These are phyloP conservation scores for Blera fallax DNA, from an alignment of 2,888 invertebrate genomes.

Conservation along the genomic window DNA sequence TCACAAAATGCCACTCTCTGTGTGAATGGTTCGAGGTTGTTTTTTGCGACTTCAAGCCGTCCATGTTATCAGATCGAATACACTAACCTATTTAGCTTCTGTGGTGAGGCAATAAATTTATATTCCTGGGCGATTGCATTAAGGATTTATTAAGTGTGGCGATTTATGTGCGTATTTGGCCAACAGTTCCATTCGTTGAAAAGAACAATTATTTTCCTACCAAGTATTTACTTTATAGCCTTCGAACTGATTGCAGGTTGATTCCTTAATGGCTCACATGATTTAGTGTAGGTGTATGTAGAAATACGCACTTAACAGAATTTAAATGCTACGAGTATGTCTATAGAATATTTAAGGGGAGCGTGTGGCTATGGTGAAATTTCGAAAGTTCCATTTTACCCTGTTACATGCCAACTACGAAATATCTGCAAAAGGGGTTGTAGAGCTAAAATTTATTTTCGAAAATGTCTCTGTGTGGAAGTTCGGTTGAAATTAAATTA, in stretches of 20 bases:
- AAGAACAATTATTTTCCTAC: too few species aligned
- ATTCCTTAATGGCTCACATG: too few species aligned
- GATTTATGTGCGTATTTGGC: too few species aligned
- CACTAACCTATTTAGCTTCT: neutral
- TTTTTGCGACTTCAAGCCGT: too few species aligned
- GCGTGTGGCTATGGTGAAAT: slow-evolving; percentile 13
- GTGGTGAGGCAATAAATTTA: neutral
- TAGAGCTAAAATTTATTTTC: slow-evolving; percentile 1
- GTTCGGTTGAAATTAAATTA: slow-evolving; percentile 31
- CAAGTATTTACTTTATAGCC: too few species aligned
- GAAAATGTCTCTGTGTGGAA: slow-evolving; percentile 19
- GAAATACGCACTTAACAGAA: neutral
- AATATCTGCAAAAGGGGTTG: slow-evolving; percentile 44
- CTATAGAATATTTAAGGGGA: slow-evolving; percentile 10
- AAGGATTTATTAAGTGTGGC: neutral
- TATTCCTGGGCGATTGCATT: neutral
- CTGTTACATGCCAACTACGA: neutral
- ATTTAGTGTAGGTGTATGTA: too few species aligned
- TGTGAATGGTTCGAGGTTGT: too few species aligned
- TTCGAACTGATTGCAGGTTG: too few species aligned
- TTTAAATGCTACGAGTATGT: neutral
- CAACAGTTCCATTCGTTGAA: neutral
- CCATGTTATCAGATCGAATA: too few species aligned
- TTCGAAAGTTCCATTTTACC: neutral
- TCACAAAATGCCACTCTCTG: too few species aligned